These are phyloP conservation scores for Antheraea mylitta DNA, from an alignment of 1,140 invertebrate genomes.

Conservation along the genomic window DNA sequence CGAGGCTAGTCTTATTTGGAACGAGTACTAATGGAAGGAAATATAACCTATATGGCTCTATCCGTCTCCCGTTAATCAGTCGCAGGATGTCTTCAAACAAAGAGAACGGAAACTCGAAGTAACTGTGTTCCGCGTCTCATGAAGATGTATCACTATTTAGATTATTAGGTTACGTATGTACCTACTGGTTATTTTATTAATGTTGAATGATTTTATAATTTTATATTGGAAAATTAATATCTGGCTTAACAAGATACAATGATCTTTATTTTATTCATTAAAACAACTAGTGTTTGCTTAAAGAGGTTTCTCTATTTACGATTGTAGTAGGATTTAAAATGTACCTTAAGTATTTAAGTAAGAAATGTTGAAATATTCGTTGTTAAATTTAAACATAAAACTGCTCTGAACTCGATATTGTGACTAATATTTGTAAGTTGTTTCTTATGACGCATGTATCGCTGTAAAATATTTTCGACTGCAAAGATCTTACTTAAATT, in stretches of 20 bases:
- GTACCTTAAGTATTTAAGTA: too few species aligned
- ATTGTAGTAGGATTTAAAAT: too few species aligned
- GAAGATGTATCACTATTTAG: conserved; percentile 36
- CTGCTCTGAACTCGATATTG: background rate
- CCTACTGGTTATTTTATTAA: background rate
- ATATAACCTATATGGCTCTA: background rate
- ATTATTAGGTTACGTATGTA: conserved; percentile 1
- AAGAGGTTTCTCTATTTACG: too few species aligned
- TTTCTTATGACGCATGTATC: background rate
- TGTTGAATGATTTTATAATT: background rate
- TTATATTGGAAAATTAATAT: background rate
- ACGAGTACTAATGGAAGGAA: background rate
- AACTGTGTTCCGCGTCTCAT: conserved; percentile 48
- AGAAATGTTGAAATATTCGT: background rate
- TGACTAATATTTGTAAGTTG: background rate
- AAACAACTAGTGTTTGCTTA: too few species aligned
- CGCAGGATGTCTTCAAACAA: conserved; percentile 52
- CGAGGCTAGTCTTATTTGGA: background rate
- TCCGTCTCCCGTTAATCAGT: conserved; percentile 23
- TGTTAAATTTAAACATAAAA: background rate
- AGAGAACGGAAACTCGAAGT: conserved; percentile 44
- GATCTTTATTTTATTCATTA: too few species aligned
- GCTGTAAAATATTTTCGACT: background rate
- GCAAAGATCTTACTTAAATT: background rate
- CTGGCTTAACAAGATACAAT: too few species aligned